Conservation (phyloP, 2,113 vertebrate species). For the Mustela lutreola region DNA sequence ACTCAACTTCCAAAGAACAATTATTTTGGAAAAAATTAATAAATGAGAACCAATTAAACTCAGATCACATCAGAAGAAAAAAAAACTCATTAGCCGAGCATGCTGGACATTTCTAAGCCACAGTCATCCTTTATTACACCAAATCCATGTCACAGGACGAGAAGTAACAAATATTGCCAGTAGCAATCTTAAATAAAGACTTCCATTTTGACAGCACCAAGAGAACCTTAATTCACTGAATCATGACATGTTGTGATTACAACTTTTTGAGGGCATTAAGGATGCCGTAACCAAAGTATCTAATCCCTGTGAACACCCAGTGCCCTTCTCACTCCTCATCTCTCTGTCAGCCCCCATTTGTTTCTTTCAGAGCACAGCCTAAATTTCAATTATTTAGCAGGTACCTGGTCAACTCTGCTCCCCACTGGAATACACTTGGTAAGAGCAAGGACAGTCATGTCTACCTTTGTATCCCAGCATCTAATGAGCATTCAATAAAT, state of each 20-base stretch:
- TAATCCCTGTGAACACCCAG: neutral
- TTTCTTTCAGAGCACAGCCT: conserved; percentile 19
- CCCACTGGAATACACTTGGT: conserved; percentile 33
- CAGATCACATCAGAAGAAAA: conserved; percentile 46
- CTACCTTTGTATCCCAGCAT: conserved; percentile 21
- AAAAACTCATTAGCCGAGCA: conserved; percentile 11
- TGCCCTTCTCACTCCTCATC: neutral
- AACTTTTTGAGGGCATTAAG: conserved; percentile 28
- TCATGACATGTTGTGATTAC: neutral
- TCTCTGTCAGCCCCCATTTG: neutral
- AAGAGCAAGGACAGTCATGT: neutral
- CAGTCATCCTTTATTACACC: neutral
- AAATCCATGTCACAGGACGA: neutral
- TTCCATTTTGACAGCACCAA: neutral
- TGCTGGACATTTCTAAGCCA: neutral
- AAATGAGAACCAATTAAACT: conserved; percentile 59
- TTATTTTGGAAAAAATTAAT: conserved; percentile 19
- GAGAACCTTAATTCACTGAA: conserved; percentile 8
- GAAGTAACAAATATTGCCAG: neutral
- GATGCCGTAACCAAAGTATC: neutral
- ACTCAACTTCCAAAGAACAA: conserved; percentile 53
- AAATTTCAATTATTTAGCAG: conserved; percentile 19
- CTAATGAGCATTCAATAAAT: conserved; percentile 53
- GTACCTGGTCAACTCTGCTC: neutral
- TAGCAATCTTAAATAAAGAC: conserved; percentile 39